Conservation (phyloP, 2,797 vertebrate species). For the Myripristis murdjan region DNA sequence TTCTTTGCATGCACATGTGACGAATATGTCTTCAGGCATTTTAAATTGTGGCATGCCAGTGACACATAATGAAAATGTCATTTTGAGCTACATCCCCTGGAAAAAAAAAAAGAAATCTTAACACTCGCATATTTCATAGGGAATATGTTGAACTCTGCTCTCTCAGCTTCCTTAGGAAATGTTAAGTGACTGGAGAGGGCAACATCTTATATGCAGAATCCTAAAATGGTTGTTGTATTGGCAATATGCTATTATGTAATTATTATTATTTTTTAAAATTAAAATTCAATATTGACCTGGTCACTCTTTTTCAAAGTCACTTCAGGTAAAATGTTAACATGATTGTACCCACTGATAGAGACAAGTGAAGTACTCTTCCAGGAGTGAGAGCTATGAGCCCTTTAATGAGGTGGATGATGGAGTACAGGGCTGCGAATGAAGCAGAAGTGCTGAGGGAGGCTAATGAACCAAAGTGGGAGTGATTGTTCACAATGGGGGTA, state of each 20-base stretch:
- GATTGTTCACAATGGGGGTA: slow-evolving; percentile 19
- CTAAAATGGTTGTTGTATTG: slow-evolving; percentile 8
- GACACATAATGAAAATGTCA: background rate
- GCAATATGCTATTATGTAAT: background rate
- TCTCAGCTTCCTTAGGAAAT: background rate
- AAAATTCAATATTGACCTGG: slow-evolving; percentile 42
- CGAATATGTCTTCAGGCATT: background rate
- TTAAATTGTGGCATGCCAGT: background rate
- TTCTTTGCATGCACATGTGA: background rate
- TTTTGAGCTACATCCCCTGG: background rate
- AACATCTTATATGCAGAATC: background rate
- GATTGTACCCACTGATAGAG: slow-evolving; percentile 47
- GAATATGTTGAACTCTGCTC: background rate
- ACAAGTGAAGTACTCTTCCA: slow-evolving; percentile 34
- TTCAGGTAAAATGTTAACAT: slow-evolving; percentile 43
- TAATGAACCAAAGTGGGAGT: slow-evolving; percentile 61
- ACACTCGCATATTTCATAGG: background rate
- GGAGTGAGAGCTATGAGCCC: slow-evolving; percentile 51
- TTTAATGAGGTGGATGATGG: slow-evolving; percentile 70
- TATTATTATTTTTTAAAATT: slow-evolving; percentile 42
- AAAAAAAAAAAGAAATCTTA: background rate
- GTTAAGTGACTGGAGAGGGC: background rate
- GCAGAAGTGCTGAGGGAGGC: slow-evolving; percentile 24
- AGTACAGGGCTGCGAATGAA: slow-evolving; percentile 61
- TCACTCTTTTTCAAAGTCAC: slow-evolving; percentile 27